These are phyloP conservation scores for Apis dorsata DNA, from an alignment of 1,140 invertebrate genomes.

Conservation along the genomic window DNA sequence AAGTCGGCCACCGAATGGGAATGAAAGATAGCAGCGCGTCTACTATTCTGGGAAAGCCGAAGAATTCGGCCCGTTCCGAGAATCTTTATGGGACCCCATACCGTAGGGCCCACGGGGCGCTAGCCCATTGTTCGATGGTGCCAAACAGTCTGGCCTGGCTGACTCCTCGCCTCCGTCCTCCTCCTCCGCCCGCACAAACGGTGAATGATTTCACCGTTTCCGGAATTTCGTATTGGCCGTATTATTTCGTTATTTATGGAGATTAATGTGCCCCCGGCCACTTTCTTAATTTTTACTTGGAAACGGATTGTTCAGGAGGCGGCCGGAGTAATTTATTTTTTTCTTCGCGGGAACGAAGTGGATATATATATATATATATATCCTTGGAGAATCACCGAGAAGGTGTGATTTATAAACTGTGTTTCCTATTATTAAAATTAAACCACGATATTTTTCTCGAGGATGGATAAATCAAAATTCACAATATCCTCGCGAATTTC, in stretches of 20 bases:
- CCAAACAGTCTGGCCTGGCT: conserved; percentile 69
- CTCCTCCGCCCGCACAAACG: conserved; percentile 15
- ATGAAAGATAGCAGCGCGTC: conserved; percentile 56
- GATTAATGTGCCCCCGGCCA: not conserved
- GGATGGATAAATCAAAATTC: no score
- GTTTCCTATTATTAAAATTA: not conserved
- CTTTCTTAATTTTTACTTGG: conserved; percentile 10
- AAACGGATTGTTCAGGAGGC: not conserved
- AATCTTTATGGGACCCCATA: conserved; percentile 63
- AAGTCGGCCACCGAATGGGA: conserved; percentile 13
- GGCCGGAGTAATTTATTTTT: not conserved
- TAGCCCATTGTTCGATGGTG: conserved; percentile 67
- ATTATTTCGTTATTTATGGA: conserved; percentile 43
- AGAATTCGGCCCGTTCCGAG: conserved; percentile 58
- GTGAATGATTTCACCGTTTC: conserved; percentile 39
- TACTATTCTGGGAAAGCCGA: conserved; percentile 51
- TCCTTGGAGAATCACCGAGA: no score
- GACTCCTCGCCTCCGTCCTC: conserved; percentile 10
- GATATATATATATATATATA: not conserved
- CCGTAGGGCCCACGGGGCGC: conserved; percentile 49
- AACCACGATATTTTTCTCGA: not conserved
- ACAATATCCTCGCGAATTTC: not conserved
- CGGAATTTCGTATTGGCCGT: conserved; percentile 23
- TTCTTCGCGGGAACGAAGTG: not conserved
- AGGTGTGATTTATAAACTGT: not conserved